Base-by-base conservation (phyloP, 2,888 invertebrate species). In the Epirrita christyi region DNA sequence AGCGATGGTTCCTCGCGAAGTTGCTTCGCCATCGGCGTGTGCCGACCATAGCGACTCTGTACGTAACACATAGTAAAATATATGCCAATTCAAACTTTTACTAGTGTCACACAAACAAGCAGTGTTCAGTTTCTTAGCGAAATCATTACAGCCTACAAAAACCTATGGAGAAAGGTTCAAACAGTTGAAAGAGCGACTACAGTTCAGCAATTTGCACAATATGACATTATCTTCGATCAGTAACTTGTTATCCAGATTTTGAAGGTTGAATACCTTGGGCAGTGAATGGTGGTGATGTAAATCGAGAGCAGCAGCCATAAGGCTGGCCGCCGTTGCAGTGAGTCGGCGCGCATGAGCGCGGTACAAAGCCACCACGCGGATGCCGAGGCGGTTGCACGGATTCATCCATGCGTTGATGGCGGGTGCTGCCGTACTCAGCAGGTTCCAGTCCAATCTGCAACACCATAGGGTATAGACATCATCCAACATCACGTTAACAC, bases 371-470 rank as follows among this genome's bases (percentile, higher is more conserved):
- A 97, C 96, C 45, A 96, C 95, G 67, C 97, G 94, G 60, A 97
- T 96, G 45, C 98, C 96, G 59, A 98, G 94, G 13, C 98, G 93
- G 90, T 98, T 98, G 82, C 96, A 96, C 0, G 98, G 98, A 93
- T 98, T 98, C 95, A 99, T 96, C 99, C 99, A 99, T 0, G 98
- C 98, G 78, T 98, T 98, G 71, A 99, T 98, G 0, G 98, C 98
- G 0, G 99, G 98, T 0, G 98, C 98, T 6, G 98, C 98, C 1
- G 98, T 98, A 79, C 98, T 98, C 50, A 99, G 86, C 53, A 99
- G 90, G 89, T 99, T 99, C 98, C 99, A 99, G 86, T 99, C 98
- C 72, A 98, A 90, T 71, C 98, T 96, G 76, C 8, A 41, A 48
- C n/a, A 28, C 9, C 21, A 21, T 21, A 3, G n/a, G n/a, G n/a